phyloP scores from a whole-genome alignment of 2,113 vertebrate species.

The Malurus alboscapulatus region DNA sequence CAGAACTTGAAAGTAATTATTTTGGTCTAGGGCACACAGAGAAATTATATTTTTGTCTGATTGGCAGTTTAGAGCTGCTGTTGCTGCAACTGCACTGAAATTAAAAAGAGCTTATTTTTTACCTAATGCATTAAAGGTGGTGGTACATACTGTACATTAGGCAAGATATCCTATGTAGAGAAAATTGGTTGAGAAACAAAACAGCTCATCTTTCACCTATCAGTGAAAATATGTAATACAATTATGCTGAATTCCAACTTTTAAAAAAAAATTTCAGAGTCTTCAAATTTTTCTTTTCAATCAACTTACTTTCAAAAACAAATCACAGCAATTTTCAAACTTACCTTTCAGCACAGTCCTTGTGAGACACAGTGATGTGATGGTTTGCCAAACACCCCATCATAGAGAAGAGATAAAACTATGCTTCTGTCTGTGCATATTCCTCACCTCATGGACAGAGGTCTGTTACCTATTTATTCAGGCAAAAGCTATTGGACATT shows the following conservation, averaged over 20 bases:
- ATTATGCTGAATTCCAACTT: background rate
- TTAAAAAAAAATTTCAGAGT: no score
- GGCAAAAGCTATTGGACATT: background rate
- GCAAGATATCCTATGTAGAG: background rate
- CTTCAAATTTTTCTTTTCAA: background rate
- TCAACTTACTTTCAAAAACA: background rate
- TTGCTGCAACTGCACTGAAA: background rate
- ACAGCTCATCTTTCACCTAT: background rate
- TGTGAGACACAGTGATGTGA: background rate
- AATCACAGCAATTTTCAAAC: background rate
- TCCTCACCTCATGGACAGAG: background rate
- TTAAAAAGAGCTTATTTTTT: background rate
- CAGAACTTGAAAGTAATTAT: background rate
- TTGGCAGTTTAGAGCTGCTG: background rate
- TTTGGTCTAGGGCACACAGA: background rate
- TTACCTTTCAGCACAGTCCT: background rate
- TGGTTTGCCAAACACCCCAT: background rate
- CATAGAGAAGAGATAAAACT: background rate
- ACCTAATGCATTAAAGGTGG: background rate
- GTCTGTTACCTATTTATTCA: background rate
- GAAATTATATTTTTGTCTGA: background rate
- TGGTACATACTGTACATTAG: background rate
- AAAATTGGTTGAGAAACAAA: background rate
- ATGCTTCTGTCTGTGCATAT: background rate
- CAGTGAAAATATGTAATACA: background rate